A percentile compares a stretch with the other conserved stretches of the same genome.
These are phyloP conservation scores for Amaurobius ferox DNA, from an alignment of 2,888 invertebrate genomes.

Conservation along the genomic window DNA sequence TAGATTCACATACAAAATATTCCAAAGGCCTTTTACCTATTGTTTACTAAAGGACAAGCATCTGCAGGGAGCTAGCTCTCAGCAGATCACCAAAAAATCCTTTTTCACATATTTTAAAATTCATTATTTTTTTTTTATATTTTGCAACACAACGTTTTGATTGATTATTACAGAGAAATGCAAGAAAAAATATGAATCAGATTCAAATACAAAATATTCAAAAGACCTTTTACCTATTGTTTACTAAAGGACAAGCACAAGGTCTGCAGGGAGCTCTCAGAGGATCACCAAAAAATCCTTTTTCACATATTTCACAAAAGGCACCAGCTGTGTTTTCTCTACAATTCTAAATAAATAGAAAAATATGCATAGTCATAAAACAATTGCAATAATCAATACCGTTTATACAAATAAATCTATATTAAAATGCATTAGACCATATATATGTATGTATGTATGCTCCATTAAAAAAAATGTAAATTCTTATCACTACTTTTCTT, in stretches of 20 bases:
- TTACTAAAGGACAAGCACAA: conserved; percentile 91
- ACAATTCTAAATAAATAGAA: conserved; percentile 84
- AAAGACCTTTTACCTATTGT: conserved; percentile 80
- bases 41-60: conserved; percentile 89
- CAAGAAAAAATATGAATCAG: no score
- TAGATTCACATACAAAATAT: no score
- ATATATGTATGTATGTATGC: no score
- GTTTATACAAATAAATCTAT: background rate
- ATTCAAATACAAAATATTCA: no score
- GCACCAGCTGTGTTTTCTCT: conserved; percentile 88
- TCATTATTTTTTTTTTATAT: no score
- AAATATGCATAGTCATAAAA: no score
- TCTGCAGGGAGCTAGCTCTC: conserved; percentile 84
- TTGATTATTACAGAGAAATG: no score
- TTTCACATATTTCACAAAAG: conserved; percentile 89
- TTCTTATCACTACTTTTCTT: background rate
- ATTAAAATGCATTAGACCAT: no score
- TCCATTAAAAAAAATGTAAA: no score
- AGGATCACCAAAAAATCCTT: conserved; percentile 91
- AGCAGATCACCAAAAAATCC: conserved; percentile 90
- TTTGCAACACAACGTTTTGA: no score
- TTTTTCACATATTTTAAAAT: no score
- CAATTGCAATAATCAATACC: no score
- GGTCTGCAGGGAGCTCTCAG: conserved; percentile 84
- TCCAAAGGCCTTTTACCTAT: conserved; percentile 79